Evolutionary conservation across 2,797 vertebrate species (phyloP).

Genomic region (Amblyraja radiata): DNA sequence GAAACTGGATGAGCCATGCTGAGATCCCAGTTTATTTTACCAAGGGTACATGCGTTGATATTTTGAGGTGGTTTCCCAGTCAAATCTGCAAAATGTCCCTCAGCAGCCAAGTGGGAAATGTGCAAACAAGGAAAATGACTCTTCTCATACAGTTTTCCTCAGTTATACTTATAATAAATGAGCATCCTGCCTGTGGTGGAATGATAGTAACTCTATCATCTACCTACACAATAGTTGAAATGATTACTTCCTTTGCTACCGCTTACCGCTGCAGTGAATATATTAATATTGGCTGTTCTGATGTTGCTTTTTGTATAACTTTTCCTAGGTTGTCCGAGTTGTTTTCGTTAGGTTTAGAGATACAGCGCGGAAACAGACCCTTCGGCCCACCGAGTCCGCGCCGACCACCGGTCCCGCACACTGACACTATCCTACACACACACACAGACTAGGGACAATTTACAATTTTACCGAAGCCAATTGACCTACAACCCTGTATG

Average conservation of each 20-base stretch:
- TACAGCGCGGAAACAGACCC: too few species aligned
- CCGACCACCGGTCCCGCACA: too few species aligned
- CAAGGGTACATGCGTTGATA: neutral
- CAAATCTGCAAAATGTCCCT: neutral
- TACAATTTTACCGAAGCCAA: too few species aligned
- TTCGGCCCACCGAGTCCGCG: too few species aligned
- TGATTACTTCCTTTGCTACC: constrained; percentile 64
- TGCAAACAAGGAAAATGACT: neutral
- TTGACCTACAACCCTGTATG: too few species aligned
- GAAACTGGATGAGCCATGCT: neutral
- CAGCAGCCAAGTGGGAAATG: constrained; percentile 4
- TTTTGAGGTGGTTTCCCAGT: neutral
- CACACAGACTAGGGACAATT: too few species aligned
- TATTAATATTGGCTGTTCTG: constrained; percentile 71
- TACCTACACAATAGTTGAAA: constrained; percentile 44
- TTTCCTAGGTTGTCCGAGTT: constrained; percentile 57
- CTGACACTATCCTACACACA: too few species aligned
- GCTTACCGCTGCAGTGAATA: constrained; percentile 73
- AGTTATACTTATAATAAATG: constrained; percentile 8
- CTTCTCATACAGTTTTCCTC: neutral
- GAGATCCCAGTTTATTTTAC: neutral
- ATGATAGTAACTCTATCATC: neutral
- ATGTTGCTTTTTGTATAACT: constrained; percentile 56
- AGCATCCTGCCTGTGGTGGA: constrained; percentile 21
- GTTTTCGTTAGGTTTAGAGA: too few species aligned